Base-by-base conservation (phyloP, 2,797 vertebrate genomes). In the Acanthurus tractus region DNA sequence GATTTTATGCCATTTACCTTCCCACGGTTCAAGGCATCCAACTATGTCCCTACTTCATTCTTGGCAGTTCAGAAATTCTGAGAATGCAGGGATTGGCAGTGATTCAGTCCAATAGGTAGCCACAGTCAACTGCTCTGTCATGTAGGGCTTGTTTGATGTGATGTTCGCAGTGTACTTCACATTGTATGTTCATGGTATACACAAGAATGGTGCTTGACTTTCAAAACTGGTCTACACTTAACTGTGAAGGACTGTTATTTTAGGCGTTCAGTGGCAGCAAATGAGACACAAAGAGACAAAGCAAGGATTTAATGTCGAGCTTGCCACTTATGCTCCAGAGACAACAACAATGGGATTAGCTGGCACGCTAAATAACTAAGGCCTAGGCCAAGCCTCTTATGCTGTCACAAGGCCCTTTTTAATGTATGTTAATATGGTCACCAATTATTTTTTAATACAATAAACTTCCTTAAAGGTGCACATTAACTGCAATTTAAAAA, bases 301-400 rank as follows among this genome's bases (percentile, higher is more conserved):
- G 71, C 59, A 71, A 74, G 84, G 81, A 79, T 85, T 92, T 90
- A 79, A 85, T 68, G 67, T 85, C 66, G 80, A 91, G 83, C 85
- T 83, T 8, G 22, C 77, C 69, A 86, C 85, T 89, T 87, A 69
- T 54, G 70, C 82, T 81, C 80, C 18, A 75, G 76, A 81, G 82
- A 85, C 79, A 29, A 89, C 85, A 91, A 91, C 89, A 90, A 88
- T 87, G 68, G 88, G 89, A 90, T 93, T 91, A 92, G 69, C 70
- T 14, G 48, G 63, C 79, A 78, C 23, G 68, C 86, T 84, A 86
- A 85, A 88, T 77, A 74, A 78, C 75, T 59, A 29, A 81, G 74
- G 70, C 79, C 62, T 3, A 17, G 73, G 71, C 84, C 84, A 87
- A 87, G 80, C 85, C 74, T 87, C 90, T 89, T 92, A 86, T n/a